Percentiles rank a stretch among this genome's conserved stretches.
These are phyloP conservation scores for Erpornis zantholeuca DNA, from an alignment of 2,113 vertebrate genomes.

Conservation along the genomic window DNA sequence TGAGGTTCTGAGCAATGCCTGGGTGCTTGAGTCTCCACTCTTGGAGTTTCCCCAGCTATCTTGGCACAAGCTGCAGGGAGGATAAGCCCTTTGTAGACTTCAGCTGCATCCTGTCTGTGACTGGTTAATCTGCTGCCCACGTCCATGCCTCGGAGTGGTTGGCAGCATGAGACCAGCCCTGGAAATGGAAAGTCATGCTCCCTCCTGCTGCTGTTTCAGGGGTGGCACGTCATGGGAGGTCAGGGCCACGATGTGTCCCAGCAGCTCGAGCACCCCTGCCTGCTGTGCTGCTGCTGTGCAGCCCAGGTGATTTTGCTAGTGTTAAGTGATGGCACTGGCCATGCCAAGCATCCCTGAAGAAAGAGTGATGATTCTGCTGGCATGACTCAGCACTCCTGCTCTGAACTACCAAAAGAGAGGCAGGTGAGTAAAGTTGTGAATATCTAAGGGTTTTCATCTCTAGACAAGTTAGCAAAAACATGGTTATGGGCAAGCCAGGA, in stretches of 20 bases:
- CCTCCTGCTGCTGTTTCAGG: not conserved
- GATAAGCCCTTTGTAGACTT: not conserved
- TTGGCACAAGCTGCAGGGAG: not conserved
- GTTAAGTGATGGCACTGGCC: not conserved
- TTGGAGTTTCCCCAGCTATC: not conserved
- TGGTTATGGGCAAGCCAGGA: not conserved
- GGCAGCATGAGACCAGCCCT: not conserved
- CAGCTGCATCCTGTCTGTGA: not conserved
- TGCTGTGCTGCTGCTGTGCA: not conserved
- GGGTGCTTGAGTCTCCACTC: not conserved
- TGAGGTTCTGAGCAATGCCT: not conserved
- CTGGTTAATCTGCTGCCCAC: not conserved
- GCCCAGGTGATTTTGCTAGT: too few species aligned
- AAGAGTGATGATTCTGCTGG: not conserved
- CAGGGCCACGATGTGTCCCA: not conserved
- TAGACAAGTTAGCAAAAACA: not conserved
- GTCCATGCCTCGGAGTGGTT: accelerated
- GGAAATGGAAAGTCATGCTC: not conserved
- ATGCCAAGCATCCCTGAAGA: not conserved
- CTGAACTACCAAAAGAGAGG: not conserved
- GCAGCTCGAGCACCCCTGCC: accelerated
- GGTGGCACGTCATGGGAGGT: accelerated
- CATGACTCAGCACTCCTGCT: not conserved
- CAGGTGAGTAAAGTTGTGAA: not conserved
- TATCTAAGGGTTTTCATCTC: not conserved